phyloP scores from a whole-genome alignment of 2,888 invertebrate species.

The Rotaria magnacalcarata region DNA sequence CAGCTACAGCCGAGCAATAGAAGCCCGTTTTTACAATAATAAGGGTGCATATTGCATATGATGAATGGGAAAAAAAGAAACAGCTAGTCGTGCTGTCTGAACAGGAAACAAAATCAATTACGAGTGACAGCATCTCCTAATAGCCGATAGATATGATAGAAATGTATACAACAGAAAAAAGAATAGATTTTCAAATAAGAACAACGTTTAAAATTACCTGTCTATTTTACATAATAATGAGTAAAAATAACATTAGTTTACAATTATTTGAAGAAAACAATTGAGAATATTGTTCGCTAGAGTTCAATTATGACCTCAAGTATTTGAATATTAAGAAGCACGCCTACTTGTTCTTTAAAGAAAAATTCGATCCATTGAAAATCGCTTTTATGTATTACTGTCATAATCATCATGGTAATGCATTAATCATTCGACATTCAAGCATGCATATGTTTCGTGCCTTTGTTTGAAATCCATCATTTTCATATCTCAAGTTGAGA shows the following conservation, averaged over 20 bases:
- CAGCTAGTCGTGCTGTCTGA: background rate
- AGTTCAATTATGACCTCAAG: too few relatives aligned
- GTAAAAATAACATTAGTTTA: background rate
- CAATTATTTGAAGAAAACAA: too few relatives aligned
- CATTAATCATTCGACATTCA: too few relatives aligned
- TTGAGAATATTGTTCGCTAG: too few relatives aligned
- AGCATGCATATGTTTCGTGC: too few relatives aligned
- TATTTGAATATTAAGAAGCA: too few relatives aligned
- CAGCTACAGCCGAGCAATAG: background rate
- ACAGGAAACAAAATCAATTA: background rate
- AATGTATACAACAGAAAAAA: background rate
- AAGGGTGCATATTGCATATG: background rate
- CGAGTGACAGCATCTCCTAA: background rate
- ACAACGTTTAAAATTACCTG: background rate
- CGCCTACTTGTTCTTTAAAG: too few relatives aligned
- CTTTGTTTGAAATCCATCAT: too few relatives aligned
- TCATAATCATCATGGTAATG: too few relatives aligned
- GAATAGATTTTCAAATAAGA: background rate
- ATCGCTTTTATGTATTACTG: too few relatives aligned
- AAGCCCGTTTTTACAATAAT: background rate
- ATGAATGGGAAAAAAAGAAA: background rate
- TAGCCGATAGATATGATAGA: background rate
- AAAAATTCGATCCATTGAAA: too few relatives aligned
- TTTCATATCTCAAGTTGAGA: too few relatives aligned
- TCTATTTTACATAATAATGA: background rate